These are phyloP conservation scores for Clarias fuscus DNA, from an alignment of 2,797 vertebrate species.

Conservation along the genomic window DNA sequence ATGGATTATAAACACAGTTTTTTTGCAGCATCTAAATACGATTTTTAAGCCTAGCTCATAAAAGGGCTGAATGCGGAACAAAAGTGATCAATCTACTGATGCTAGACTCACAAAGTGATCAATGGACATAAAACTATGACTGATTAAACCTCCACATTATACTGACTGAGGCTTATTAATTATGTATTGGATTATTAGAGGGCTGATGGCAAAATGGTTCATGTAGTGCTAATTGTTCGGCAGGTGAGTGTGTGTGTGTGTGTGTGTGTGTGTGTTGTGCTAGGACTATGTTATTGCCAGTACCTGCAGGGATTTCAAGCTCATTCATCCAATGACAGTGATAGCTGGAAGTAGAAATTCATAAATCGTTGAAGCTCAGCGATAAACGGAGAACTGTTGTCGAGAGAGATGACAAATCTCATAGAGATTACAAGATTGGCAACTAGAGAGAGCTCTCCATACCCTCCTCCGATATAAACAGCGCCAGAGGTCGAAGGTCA, in stretches of 20 bases:
- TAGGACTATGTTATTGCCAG: conserved; percentile 42
- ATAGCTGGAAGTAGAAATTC: conserved; percentile 30
- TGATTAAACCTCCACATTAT: conserved; percentile 54
- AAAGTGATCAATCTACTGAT: conserved; percentile 41
- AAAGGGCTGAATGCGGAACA: conserved; percentile 28
- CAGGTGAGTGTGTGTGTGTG: conserved; percentile 36
- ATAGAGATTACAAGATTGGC: conserved; percentile 15
- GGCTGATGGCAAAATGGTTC: conserved; percentile 50
- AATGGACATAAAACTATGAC: conserved; percentile 52
- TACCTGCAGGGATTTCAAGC: conserved; percentile 33
- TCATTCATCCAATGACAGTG: conserved; percentile 43
- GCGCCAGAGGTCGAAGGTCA: conserved; percentile 37
- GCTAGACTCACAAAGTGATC: conserved; percentile 47
- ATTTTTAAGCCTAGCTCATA: conserved; percentile 41
- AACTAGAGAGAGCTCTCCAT: conserved; percentile 13
- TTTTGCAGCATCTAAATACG: conserved; percentile 36
- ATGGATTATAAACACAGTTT: conserved; percentile 37
- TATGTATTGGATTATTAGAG: conserved; percentile 44
- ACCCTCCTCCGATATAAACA: conserved; percentile 8
- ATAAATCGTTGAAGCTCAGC: conserved; percentile 9
- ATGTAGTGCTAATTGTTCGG: conserved; percentile 60
- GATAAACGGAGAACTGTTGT: conserved; percentile 21
- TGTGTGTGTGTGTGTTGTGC: conserved; percentile 3
- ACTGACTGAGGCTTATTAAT: conserved; percentile 46
- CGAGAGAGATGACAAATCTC: conserved; percentile 16